A percentile compares a stretch with the other conserved stretches of the same genome.
Conservation (phyloP, 2,888 invertebrate species). For the Eupithecia insigniata region DNA sequence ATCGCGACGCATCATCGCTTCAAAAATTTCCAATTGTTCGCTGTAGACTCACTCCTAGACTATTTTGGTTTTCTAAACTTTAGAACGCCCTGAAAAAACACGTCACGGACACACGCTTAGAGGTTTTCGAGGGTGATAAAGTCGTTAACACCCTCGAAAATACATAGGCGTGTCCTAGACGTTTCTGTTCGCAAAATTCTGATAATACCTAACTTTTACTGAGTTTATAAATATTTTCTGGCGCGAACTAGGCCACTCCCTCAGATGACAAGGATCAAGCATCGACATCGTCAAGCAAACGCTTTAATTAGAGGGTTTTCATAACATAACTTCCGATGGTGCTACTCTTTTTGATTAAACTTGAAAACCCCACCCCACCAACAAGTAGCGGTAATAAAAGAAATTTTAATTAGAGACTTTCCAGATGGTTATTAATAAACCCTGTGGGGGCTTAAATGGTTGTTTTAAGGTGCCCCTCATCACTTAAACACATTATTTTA, state of each 20-base stretch:
- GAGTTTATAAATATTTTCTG: background rate
- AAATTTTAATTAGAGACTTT: conserved; percentile 27
- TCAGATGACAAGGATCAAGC: background rate
- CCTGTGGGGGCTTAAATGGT: conserved; percentile 12
- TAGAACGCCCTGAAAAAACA: too few relatives aligned
- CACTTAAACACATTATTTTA: background rate
- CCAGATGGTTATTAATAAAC: conserved; percentile 32
- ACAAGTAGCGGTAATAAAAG: conserved; percentile 7
- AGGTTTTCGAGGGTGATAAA: too few relatives aligned
- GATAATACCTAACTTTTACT: background rate
- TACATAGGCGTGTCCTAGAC: too few relatives aligned
- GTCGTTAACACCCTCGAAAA: too few relatives aligned
- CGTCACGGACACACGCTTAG: too few relatives aligned
- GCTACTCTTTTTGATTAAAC: conserved; percentile 25
- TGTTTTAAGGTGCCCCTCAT: background rate
- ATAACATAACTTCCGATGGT: conserved; percentile 21
- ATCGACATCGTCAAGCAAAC: background rate
- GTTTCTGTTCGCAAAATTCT: too few relatives aligned
- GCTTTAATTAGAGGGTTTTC: conserved; percentile 5
- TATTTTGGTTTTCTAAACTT: too few relatives aligned
- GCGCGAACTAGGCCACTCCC: background rate
- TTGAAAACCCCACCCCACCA: conserved; percentile 18
- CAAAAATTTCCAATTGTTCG: background rate
- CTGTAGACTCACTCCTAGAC: too few relatives aligned
- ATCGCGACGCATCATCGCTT: too few relatives aligned